Conservation (phyloP, 2,888 invertebrate species). For the Ptycholaimellus sp. region DNA sequence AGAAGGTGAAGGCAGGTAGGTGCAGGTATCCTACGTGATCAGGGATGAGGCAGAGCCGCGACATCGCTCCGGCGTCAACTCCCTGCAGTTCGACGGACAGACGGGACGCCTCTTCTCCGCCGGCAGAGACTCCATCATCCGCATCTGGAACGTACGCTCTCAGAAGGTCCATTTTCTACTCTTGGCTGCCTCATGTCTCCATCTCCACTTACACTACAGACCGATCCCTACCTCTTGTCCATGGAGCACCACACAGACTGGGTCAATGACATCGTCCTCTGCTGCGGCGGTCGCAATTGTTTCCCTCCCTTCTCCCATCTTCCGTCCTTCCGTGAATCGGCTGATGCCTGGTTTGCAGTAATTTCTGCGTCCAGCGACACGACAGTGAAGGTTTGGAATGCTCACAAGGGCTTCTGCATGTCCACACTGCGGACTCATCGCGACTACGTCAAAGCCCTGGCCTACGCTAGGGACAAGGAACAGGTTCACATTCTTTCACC, state of each 20-base stretch:
- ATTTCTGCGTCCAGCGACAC: slow-evolving; percentile 98
- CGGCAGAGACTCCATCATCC: slow-evolving; percentile 81
- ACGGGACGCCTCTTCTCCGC: slow-evolving; percentile 75
- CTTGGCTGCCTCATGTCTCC: not conserved
- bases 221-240: slow-evolving; percentile 69
- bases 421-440: slow-evolving; percentile 88
- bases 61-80: slow-evolving; percentile 84
- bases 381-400: slow-evolving; percentile 98
- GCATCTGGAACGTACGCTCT: slow-evolving; percentile 42
- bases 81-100: slow-evolving; percentile 66
- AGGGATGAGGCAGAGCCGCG: slow-evolving; percentile 77
- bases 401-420: slow-evolving; percentile 96
- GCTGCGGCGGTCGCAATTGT: slow-evolving; percentile 84
- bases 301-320: no score
- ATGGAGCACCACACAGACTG: slow-evolving; percentile 99
- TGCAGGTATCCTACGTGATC: no score
- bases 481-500: no score
- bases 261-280: slow-evolving; percentile 95
- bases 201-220: not conserved
- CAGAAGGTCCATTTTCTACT: not conserved
- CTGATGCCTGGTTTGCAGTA: slow-evolving; percentile 36
- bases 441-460: slow-evolving; percentile 88
- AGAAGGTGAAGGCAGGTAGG: slow-evolving; percentile 2
- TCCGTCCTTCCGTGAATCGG: no score
- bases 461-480: slow-evolving; percentile 86